A percentile compares a stretch with the other conserved stretches of the same genome.
Evolutionary conservation across 1,140 invertebrate species (phyloP).

Genomic region (Triops longicaudatus): DNA sequence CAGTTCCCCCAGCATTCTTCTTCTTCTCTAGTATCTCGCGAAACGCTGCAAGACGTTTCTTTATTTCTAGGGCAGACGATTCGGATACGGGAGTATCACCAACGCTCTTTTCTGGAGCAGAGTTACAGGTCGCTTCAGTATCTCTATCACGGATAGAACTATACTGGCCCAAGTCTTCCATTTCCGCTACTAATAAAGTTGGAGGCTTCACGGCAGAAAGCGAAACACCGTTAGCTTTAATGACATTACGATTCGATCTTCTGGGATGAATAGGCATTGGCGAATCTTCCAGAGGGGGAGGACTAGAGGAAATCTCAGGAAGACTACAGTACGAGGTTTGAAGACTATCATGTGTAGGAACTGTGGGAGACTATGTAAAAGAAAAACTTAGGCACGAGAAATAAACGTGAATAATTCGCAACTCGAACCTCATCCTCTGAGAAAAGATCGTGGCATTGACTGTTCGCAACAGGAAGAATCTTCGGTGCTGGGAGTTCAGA

Average conservation of each 20-base stretch:
- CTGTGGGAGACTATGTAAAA: too few species aligned
- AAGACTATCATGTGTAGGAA: too few species aligned
- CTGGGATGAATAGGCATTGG: neutral
- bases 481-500: too few species aligned
- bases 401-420: too few species aligned
- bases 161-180: neutral
- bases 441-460: too few species aligned
- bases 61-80: neutral
- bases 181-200: neutral
- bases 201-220: neutral
- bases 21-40: neutral
- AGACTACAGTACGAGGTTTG: neutral
- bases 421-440: too few species aligned
- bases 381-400: too few species aligned
- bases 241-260: neutral
- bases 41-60: neutral
- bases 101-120: neutral
- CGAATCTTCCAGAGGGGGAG: neutral
- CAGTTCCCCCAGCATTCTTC: neutral
- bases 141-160: neutral
- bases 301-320: neutral
- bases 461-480: too few species aligned
- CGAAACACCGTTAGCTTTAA: neutral
- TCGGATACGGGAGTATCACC: neutral
- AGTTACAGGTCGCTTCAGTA: neutral